Percentiles rank a stretch among this genome's conserved stretches.
phyloP scores from a whole-genome alignment of 2,113 vertebrate species.

The Spermophilus dauricus region DNA sequence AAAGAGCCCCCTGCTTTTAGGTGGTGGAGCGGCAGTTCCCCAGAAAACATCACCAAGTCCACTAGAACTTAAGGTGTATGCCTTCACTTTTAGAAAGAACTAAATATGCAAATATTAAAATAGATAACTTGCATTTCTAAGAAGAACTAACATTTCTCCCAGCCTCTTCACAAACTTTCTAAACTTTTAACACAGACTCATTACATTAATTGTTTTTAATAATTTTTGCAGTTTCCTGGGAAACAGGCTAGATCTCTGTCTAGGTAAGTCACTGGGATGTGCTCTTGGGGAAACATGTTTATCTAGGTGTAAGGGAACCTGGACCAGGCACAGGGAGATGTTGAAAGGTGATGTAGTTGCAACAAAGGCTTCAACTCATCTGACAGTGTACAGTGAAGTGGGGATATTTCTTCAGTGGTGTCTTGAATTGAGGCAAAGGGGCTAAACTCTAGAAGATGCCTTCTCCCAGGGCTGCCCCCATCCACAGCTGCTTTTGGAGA shows the following conservation, averaged over 20 bases:
- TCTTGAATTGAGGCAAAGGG: neutral
- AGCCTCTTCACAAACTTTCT: slow-evolving; percentile 3
- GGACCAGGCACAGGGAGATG: neutral
- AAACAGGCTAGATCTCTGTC: neutral
- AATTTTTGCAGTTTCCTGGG: neutral
- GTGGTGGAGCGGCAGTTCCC: neutral
- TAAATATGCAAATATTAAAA: neutral
- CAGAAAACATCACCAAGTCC: neutral
- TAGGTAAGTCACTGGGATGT: neutral
- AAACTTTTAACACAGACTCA: slow-evolving; percentile 10
- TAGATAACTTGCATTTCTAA: slow-evolving; percentile 8
- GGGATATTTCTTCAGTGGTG: neutral
- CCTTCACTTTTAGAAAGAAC: neutral
- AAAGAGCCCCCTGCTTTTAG: slow-evolving; percentile 62
- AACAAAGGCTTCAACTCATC: accelerated
- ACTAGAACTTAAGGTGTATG: neutral
- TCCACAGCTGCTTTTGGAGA: neutral
- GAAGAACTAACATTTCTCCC: neutral
- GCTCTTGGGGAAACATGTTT: neutral
- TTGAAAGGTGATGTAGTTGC: accelerated
- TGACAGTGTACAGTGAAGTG: neutral
- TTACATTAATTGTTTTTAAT: neutral
- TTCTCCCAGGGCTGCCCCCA: neutral
- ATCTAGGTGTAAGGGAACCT: neutral
- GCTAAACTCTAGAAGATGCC: neutral